These are phyloP conservation scores for Ashinkailepas kermadecensis DNA, from an alignment of 2,888 invertebrate species.

Conservation along the genomic window DNA sequence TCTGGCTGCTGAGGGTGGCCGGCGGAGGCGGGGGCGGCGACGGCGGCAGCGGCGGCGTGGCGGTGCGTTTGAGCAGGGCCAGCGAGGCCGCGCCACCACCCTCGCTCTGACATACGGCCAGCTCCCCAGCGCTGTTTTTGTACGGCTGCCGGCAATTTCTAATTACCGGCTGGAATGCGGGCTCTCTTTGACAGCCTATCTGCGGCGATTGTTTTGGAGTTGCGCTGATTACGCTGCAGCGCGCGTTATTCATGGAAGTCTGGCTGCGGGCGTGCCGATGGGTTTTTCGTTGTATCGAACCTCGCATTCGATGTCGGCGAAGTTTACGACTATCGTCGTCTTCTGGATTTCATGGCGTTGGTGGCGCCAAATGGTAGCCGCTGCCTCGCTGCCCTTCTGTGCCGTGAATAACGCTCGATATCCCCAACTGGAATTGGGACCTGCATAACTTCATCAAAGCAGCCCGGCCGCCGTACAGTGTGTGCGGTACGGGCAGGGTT, in stretches of 20 bases:
- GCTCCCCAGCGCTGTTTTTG: not conserved
- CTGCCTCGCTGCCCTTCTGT: too few species aligned
- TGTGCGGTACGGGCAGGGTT: too few species aligned
- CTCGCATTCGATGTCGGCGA: not conserved
- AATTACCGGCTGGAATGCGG: constrained; percentile 6
- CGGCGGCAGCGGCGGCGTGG: not conserved
- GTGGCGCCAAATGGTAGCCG: too few species aligned
- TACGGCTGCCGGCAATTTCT: not conserved
- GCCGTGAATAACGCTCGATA: too few species aligned
- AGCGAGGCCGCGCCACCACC: not conserved
- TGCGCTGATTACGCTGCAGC: not conserved
- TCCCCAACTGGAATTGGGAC: too few species aligned
- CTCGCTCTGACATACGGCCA: not conserved
- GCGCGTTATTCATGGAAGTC: not conserved
- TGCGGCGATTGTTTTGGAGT: not conserved
- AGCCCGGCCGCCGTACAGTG: too few species aligned
- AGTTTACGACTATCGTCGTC: too few species aligned
- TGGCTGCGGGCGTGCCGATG: not conserved
- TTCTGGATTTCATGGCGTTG: too few species aligned
- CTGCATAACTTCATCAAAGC: too few species aligned
- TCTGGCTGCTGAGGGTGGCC: not conserved
- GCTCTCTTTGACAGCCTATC: not conserved
- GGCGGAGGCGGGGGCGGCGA: not conserved
- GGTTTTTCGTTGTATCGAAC: constrained; percentile 1
- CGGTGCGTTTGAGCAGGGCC: not conserved